Base-by-base conservation (phyloP, 1,140 invertebrate genomes). In the Drosophila sp. region DNA sequence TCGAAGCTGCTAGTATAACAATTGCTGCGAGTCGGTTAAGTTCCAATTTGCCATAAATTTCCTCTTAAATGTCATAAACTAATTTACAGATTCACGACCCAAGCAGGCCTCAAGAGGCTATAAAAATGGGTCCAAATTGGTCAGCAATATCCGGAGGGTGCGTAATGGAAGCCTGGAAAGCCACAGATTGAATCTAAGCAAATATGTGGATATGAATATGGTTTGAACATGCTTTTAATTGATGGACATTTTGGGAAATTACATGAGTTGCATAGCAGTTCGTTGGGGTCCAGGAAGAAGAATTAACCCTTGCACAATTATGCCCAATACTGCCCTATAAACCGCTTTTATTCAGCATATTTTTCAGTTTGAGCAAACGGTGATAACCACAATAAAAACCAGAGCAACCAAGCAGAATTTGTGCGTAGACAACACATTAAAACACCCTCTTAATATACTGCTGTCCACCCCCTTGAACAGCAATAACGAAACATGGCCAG, bases 321-420 rank as follows among this genome's bases (percentile, higher is more conserved):
- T 66, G 41, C 58, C 36, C 56, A 27, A 81, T 67, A 64, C 63
- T 74, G 59, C 45, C 29, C 40, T 29, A 72, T 67, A 76, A 76
- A 56, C 67, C 58, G 62, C 51, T 65, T 65, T 40, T 38, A 48
- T 43, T 34, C 43, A 43, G 72, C 72, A 63, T 67, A 76, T 73
- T 81, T 80, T 80, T 61, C 78, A 43, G 69, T 61, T 78, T 61
- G 64, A 69, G 50, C 71, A 59, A 40, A 45, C 77, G 45, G 54
- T 38, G 64, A 58, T 54, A 80, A 32, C 80, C 81, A 66, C 81
- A 84, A 86, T 84, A 86, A 86, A 81, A 84, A 67, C 64, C 81
- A 56, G 69, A 41, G 40, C 80, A 66, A 54, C 80, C 65, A 72
- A n/a, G 50, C 54, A 80, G 34, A 80, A 76, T 69, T 65, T 82